Evolutionary conservation across 2,888 invertebrate species (phyloP).

Genomic region (Apamea monoglypha): DNA sequence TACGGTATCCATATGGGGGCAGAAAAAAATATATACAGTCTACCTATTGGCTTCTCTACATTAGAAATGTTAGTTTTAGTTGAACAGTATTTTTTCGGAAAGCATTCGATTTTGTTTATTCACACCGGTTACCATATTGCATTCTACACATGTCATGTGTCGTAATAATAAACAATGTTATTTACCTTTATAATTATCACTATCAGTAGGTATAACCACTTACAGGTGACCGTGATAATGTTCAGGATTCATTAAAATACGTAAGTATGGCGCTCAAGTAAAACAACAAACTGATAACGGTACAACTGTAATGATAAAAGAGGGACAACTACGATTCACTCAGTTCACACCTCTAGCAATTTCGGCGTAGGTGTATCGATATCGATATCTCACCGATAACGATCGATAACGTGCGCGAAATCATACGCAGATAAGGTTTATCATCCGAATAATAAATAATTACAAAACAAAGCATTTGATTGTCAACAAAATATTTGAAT

Average conservation of each 20-base stretch:
- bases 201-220: conserved; percentile 24
- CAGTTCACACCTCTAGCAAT: conserved; percentile 35
- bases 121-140: conserved; percentile 1
- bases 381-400: conserved; percentile 48
- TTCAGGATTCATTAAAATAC: conserved; percentile 37
- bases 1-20: conserved; percentile 64
- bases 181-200: conserved; percentile 13
- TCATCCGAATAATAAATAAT: conserved; percentile 51
- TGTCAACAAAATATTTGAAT: conserved; percentile 43
- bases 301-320: conserved; percentile 47
- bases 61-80: conserved; percentile 21
- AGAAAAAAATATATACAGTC: conserved; percentile 27
- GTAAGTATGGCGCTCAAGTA: conserved; percentile 35
- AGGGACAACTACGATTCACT: conserved; percentile 23
- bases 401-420: conserved; percentile 49
- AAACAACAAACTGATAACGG: conserved; percentile 47
- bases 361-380: conserved; percentile 51
- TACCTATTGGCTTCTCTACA: conserved; percentile 30
- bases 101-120: not conserved
- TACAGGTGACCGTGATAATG: conserved; percentile 36
- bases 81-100: not conserved
- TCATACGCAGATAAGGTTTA: conserved; percentile 50
- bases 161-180: conserved; percentile 35
- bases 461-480: conserved; percentile 50
- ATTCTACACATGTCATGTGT: conserved; percentile 10